A percentile compares a stretch with the other conserved stretches of the same genome.
These are phyloP conservation scores for Hemaris fuciformis DNA, from an alignment of 2,888 invertebrate species.

Conservation along the genomic window DNA sequence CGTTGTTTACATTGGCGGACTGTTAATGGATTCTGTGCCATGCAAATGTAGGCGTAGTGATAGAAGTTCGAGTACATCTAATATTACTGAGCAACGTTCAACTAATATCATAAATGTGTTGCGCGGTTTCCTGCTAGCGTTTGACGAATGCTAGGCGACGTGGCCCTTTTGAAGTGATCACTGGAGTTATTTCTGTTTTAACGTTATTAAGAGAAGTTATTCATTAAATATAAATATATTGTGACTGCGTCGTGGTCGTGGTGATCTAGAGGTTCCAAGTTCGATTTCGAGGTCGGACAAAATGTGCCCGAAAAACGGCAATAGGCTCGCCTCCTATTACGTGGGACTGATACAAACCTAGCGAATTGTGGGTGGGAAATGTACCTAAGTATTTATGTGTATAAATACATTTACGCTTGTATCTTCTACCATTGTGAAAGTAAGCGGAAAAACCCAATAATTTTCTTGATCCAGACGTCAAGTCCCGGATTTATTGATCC, in stretches of 20 bases:
- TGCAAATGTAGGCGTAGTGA: conserved; percentile 46
- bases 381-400: background rate
- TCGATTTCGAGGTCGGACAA: too few relatives aligned
- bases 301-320: too few relatives aligned
- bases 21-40: conserved; percentile 60
- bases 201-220: background rate
- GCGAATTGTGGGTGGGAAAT: too few relatives aligned
- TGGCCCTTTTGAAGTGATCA: background rate
- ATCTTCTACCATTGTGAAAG: too few relatives aligned
- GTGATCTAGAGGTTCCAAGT: too few relatives aligned
- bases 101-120: conserved; percentile 15
- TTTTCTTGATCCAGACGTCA: too few relatives aligned
- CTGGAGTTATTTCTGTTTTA: background rate
- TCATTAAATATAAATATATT: background rate
- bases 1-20: conserved; percentile 55
- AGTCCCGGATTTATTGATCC: too few relatives aligned
- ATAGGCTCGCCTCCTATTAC: too few relatives aligned
- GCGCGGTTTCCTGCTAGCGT: conserved; percentile 11
- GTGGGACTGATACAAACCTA: too few relatives aligned
- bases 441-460: too few relatives aligned
- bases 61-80: conserved; percentile 40
- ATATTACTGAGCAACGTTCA: conserved; percentile 26
- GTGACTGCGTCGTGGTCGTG: too few relatives aligned
- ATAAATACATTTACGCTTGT: too few relatives aligned
- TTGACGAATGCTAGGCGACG: background rate